Conservation (phyloP, 2,888 invertebrate genomes). For the Caenorhabditis sp. region DNA sequence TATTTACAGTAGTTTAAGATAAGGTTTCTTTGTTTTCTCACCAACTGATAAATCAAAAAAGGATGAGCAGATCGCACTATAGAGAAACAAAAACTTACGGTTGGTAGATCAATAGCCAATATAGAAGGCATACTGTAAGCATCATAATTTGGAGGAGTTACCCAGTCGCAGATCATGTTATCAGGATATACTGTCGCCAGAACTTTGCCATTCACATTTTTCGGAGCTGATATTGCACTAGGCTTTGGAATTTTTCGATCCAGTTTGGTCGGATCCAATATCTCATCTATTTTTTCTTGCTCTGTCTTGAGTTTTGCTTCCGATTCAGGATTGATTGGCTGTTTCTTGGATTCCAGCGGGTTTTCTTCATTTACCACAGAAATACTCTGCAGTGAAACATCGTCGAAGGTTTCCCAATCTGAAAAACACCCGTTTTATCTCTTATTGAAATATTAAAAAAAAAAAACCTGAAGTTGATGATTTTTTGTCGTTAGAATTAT, state of each 20-base stretch:
- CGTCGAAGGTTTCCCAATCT: slow-evolving; percentile 40
- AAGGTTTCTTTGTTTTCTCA: no score
- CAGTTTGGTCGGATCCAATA: slow-evolving; percentile 20
- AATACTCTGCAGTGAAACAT: slow-evolving; percentile 28
- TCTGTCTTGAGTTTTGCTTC: not conserved
- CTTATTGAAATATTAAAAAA: not conserved
- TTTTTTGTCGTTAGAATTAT: no score
- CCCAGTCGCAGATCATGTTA: slow-evolving; percentile 67
- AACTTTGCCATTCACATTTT: slow-evolving; percentile 62
- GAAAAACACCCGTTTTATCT: no score
- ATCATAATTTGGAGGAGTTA: slow-evolving; percentile 69
- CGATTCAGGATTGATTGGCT: not conserved
- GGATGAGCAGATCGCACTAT: no score
- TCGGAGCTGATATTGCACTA: slow-evolving; percentile 22
- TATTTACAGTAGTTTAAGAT: no score
- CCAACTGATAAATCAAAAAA: no score
- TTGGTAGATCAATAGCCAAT: slow-evolving; percentile 57
- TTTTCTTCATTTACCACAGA: slow-evolving; percentile 14
- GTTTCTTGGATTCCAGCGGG: not conserved
- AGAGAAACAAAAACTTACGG: no score
- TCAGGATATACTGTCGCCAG: slow-evolving; percentile 65
- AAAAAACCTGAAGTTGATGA: no score
- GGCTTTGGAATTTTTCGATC: slow-evolving; percentile 11
- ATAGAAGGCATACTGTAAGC: slow-evolving; percentile 64
- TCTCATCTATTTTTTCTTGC: not conserved